Conservation (phyloP, 2,888 invertebrate species). For the Anthoptus insignis region DNA sequence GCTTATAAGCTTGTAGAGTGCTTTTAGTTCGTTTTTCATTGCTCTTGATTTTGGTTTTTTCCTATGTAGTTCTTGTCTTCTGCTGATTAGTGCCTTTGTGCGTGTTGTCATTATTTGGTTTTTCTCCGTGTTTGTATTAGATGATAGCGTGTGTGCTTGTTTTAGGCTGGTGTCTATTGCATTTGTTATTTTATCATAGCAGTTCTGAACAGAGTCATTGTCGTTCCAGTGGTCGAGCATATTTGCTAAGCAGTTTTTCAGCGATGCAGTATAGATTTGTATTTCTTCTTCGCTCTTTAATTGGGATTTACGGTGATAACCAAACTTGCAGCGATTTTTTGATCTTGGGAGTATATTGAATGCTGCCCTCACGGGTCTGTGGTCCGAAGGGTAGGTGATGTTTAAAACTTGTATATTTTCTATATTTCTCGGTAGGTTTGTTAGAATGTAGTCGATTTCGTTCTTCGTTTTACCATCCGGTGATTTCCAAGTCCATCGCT, state of each 20-base stretch:
- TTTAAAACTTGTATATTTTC: constrained; percentile 35
- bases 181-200: constrained; percentile 17
- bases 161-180: constrained; percentile 1
- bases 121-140: constrained; percentile 1
- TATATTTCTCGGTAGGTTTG: constrained; percentile 27
- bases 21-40: constrained; percentile 38
- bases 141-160: not conserved
- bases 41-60: constrained; percentile 35
- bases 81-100: constrained; percentile 21
- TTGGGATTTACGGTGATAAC: too few relatives aligned
- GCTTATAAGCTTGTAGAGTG: constrained; percentile 33
- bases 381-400: constrained; percentile 26
- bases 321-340: constrained; percentile 18
- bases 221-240: not conserved
- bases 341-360: constrained; percentile 2
- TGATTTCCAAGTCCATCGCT: constrained; percentile 42
- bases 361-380: constrained; percentile 32
- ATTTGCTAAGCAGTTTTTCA: not conserved
- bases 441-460: constrained; percentile 40
- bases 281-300: constrained; percentile 32
- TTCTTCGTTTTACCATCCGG: constrained; percentile 32
- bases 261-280: constrained; percentile 19
- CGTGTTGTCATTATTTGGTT: constrained; percentile 16
- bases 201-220: constrained; percentile 22
- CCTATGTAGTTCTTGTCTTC: constrained; percentile 33